Conservation (phyloP, 2,888 invertebrate genomes). For the Dryobotodes eremita region DNA sequence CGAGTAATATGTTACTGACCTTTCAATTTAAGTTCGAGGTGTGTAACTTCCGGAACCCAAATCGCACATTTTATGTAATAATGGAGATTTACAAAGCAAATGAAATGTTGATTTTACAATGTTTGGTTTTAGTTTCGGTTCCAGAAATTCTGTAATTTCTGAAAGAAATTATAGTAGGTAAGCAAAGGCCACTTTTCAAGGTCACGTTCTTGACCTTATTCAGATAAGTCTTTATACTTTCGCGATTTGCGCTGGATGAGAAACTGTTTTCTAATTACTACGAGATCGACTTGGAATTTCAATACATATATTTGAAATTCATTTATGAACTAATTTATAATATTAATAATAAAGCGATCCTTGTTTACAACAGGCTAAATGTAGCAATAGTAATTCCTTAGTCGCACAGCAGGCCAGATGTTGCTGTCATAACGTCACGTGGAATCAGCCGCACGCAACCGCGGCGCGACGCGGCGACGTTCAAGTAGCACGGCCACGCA, state of each 20-base stretch:
- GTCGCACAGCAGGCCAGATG: constrained; percentile 66
- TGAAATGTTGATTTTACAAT: constrained; percentile 6
- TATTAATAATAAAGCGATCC: constrained; percentile 40
- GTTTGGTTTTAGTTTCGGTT: constrained; percentile 5
- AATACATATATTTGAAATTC: constrained; percentile 10
- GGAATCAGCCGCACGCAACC: constrained; percentile 65
- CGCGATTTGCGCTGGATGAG: constrained; percentile 19
- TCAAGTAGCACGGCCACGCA: constrained; percentile 53
- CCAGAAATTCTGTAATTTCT: constrained; percentile 6
- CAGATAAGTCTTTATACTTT: constrained; percentile 41
- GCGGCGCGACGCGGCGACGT: constrained; percentile 42
- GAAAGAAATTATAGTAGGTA: constrained; percentile 11
- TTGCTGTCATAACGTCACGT: constrained; percentile 64
- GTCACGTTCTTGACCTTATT: constrained; percentile 39
- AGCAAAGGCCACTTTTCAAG: constrained; percentile 12
- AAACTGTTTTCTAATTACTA: constrained; percentile 33
- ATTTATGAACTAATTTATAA: constrained; percentile 39
- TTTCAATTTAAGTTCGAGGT: constrained; percentile 4
- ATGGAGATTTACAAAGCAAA: constrained; percentile 3
- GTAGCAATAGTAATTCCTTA: constrained; percentile 60
- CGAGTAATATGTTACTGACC: neutral
- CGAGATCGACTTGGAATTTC: neutral
- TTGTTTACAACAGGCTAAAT: constrained; percentile 46
- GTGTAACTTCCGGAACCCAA: neutral
- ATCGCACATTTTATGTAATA: neutral